These are phyloP conservation scores for Paracanthobrama guichenoti DNA, from an alignment of 2,113 vertebrate genomes.

Conservation along the genomic window DNA sequence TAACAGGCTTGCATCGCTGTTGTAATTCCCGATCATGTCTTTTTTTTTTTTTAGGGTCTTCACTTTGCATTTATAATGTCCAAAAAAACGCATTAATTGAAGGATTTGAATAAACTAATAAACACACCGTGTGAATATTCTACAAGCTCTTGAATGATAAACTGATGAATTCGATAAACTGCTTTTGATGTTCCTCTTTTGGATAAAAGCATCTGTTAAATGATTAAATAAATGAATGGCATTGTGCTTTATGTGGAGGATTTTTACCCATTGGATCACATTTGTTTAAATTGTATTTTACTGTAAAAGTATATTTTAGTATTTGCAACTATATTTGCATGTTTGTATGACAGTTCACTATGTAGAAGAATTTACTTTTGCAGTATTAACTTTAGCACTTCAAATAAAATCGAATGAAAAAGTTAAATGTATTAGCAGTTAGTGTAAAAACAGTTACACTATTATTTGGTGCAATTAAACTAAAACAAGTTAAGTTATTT, in stretches of 20 bases:
- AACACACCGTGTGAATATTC: neutral
- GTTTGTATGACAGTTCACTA: neutral
- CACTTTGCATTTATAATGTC: neutral
- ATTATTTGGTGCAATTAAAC: neutral
- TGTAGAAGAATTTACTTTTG: neutral
- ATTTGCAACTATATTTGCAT: neutral
- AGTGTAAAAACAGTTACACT: neutral
- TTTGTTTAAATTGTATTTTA: neutral
- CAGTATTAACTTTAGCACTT: neutral
- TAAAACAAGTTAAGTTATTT: neutral
- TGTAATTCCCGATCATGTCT: neutral
- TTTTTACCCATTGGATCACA: neutral
- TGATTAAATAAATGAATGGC: neutral
- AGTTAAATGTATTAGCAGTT: neutral
- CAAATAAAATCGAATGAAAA: neutral
- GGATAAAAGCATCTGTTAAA: neutral
- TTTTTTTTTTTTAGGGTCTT: neutral
- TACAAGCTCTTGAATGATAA: neutral
- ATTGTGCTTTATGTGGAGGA: neutral
- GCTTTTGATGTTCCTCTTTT: neutral
- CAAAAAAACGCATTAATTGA: neutral
- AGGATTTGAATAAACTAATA: neutral
- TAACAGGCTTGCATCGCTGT: neutral
- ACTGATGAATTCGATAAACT: neutral
- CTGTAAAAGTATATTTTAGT: neutral